phyloP scores from a whole-genome alignment of 2,797 vertebrate genomes.

The Acomys russatus region DNA sequence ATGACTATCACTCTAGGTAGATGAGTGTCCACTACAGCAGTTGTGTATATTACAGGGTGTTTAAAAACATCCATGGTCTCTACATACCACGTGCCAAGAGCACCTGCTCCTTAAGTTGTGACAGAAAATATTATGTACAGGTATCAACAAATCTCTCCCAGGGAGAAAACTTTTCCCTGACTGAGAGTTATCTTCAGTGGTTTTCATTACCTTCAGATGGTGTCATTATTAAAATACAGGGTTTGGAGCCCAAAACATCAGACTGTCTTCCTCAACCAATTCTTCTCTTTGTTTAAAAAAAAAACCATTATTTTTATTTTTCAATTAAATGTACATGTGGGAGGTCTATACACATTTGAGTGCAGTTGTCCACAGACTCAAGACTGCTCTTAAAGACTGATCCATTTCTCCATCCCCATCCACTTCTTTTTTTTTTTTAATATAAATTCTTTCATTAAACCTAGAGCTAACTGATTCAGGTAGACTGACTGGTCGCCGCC shows the following conservation, averaged over 20 bases:
- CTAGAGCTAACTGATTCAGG: background rate
- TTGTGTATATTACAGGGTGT: background rate
- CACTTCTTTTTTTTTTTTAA: background rate
- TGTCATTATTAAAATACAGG: background rate
- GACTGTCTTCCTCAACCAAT: background rate
- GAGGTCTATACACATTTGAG: background rate
- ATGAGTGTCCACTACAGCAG: background rate
- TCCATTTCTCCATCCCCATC: background rate
- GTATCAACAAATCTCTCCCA: slow-evolving; percentile 17
- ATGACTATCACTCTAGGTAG: background rate
- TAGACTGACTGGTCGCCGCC: background rate
- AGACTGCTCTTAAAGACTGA: background rate
- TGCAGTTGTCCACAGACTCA: background rate
- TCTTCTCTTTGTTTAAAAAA: background rate
- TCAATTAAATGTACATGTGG: too few relatives aligned
- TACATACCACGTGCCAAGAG: background rate
- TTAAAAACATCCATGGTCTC: slow-evolving; percentile 11
- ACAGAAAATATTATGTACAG: slow-evolving; percentile 30
- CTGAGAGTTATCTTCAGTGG: slow-evolving; percentile 18
- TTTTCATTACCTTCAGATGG: background rate
- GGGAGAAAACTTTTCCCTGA: background rate
- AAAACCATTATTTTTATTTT: background rate
- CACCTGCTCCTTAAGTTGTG: background rate
- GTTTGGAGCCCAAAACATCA: background rate
- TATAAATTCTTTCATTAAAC: too few relatives aligned